Conservation (phyloP, 2,113 vertebrate genomes). For the Odontophorus gujanensis region DNA sequence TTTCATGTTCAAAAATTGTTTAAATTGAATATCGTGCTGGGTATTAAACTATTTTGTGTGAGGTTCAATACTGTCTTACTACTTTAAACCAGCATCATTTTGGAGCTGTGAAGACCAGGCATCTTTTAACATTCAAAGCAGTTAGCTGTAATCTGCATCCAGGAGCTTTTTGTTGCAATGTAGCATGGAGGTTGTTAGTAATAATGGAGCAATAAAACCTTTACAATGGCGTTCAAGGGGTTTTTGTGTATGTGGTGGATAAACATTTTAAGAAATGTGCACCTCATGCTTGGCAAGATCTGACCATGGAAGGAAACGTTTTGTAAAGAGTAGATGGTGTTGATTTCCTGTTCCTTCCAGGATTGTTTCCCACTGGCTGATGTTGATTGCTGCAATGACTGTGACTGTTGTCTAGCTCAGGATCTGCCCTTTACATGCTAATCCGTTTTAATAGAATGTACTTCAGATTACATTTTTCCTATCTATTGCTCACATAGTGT, state of each 20-base stretch:
- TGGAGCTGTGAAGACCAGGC: not conserved
- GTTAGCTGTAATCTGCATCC: not conserved
- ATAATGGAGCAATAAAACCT: not conserved
- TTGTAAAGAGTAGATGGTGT: not conserved
- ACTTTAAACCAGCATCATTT: not conserved
- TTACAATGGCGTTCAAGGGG: not conserved
- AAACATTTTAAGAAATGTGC: not conserved
- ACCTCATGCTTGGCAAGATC: not conserved
- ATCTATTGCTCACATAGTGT: not conserved
- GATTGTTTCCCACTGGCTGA: not conserved
- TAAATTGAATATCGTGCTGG: slow-evolving; percentile 2
- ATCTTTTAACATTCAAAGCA: slow-evolving; percentile 9
- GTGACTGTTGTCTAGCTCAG: not conserved
- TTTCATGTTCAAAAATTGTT: not conserved
- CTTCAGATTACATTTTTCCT: not conserved
- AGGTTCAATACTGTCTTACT: not conserved
- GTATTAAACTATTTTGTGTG: not conserved
- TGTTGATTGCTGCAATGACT: not conserved
- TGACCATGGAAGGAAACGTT: not conserved
- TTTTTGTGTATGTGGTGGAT: not conserved
- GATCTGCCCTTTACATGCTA: not conserved
- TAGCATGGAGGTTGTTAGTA: not conserved
- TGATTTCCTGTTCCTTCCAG: not conserved
- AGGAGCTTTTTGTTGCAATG: not conserved
- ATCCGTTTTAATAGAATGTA: not conserved